phyloP scores from a whole-genome alignment of 1,140 invertebrate species.

The Drosophila willistoni region DNA sequence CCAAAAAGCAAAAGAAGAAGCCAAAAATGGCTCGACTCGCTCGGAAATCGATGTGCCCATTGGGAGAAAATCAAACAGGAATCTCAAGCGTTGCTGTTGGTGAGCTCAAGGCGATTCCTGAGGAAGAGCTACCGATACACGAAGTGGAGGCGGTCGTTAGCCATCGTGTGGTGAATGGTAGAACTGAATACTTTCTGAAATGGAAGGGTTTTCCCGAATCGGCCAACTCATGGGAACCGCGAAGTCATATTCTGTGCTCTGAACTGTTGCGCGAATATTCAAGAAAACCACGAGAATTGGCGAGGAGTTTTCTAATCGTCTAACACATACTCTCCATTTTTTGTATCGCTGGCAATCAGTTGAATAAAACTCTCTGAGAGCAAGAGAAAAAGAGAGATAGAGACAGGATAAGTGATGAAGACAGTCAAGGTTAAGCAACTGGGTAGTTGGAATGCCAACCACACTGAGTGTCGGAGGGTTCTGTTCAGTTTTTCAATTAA shows the following conservation, averaged over 20 bases:
- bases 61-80: background rate
- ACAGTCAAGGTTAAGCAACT: slow-evolving; percentile 13
- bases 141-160: background rate
- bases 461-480: background rate
- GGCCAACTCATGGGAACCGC: background rate
- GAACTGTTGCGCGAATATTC: background rate
- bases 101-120: background rate
- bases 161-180: background rate
- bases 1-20: no score
- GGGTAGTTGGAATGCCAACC: background rate
- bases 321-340: background rate
- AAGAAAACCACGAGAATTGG: background rate
- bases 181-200: background rate
- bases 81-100: no score
- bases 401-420: background rate
- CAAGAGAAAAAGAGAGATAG: no score
- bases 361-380: background rate
- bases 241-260: background rate
- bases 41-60: background rate
- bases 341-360: background rate
- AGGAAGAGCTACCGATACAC: background rate
- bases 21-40: background rate
- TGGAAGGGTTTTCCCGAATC: background rate
- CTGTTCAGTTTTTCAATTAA: slow-evolving; percentile 70
- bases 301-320: background rate